phyloP scores from a whole-genome alignment of 1,140 invertebrate genomes.

The Penaeus vannamei region DNA sequence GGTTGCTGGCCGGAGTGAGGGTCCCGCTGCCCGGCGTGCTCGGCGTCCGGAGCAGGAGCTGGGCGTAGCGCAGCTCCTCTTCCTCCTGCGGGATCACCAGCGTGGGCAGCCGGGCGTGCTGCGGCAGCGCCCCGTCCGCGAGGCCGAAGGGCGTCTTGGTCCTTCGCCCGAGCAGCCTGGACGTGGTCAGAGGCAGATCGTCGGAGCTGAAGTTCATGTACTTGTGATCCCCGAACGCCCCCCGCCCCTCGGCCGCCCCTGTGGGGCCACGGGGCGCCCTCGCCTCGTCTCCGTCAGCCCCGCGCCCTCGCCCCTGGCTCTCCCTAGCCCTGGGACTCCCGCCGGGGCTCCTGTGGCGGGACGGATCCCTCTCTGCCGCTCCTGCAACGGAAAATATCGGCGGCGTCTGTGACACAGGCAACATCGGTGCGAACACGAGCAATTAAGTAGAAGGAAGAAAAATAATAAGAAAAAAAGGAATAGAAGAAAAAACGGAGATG shows the following conservation, averaged over 20 bases:
- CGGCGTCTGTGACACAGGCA: neutral
- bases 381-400: neutral
- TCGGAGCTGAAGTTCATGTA: too few relatives aligned
- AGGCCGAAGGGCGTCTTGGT: too few relatives aligned
- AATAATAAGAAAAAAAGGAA: too few relatives aligned
- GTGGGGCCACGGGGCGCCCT: neutral
- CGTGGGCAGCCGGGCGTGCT: neutral
- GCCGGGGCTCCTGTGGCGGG: neutral
- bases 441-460: too few relatives aligned
- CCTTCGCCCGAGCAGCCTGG: neutral
- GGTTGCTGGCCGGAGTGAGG: neutral
- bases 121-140: neutral
- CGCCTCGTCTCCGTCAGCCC: neutral
- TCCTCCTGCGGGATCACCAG: conserved; percentile 1
- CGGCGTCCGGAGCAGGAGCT: conserved; percentile 42
- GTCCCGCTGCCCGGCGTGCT: conserved; percentile 45
- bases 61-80: conserved; percentile 28
- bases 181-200: too few relatives aligned
- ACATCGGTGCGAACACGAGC: neutral
- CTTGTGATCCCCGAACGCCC: too few relatives aligned
- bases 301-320: neutral
- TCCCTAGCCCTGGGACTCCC: neutral
- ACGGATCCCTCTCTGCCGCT: neutral
- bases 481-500: too few relatives aligned
- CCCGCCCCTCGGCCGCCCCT: too few relatives aligned